A percentile compares a stretch with the other conserved stretches of the same genome.
phyloP scores from a whole-genome alignment of 2,113 vertebrate species.

The Struthio camelus region DNA sequence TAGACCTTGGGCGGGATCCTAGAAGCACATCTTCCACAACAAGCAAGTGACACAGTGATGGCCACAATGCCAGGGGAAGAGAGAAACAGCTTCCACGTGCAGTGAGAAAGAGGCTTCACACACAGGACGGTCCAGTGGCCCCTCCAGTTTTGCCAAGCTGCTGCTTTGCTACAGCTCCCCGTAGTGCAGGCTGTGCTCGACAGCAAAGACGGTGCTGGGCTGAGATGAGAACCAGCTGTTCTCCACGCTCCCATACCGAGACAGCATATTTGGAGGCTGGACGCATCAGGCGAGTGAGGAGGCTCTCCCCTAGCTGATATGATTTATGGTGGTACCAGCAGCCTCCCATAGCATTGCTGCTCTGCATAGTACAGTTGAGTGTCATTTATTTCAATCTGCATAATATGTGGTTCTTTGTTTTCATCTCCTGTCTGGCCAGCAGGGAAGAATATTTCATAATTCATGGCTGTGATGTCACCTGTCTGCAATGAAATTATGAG shows the following conservation, averaged over 20 bases:
- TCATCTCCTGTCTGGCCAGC: neutral
- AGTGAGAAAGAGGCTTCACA: neutral
- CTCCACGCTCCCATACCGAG: accelerated
- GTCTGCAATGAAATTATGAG: neutral
- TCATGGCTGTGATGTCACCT: slow-evolving; percentile 23
- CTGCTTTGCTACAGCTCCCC: neutral
- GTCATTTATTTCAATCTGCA: neutral
- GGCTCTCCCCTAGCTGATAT: neutral
- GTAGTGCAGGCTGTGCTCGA: accelerated
- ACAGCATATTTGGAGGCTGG: accelerated
- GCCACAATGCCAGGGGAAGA: too few relatives aligned
- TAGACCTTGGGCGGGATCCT: neutral
- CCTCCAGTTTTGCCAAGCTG: neutral
- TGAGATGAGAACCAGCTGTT: neutral
- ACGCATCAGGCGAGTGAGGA: neutral
- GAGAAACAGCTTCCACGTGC: neutral
- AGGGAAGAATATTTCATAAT: neutral
- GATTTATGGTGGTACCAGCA: neutral
- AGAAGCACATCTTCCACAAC: neutral
- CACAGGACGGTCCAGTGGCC: neutral
- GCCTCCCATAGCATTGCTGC: neutral
- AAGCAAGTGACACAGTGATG: too few relatives aligned
- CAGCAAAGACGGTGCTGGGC: neutral
- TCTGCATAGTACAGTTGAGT: neutral
- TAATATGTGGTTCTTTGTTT: slow-evolving; percentile 7